phyloP scores from a whole-genome alignment of 2,797 vertebrate genomes.

The Vultur gryphus region DNA sequence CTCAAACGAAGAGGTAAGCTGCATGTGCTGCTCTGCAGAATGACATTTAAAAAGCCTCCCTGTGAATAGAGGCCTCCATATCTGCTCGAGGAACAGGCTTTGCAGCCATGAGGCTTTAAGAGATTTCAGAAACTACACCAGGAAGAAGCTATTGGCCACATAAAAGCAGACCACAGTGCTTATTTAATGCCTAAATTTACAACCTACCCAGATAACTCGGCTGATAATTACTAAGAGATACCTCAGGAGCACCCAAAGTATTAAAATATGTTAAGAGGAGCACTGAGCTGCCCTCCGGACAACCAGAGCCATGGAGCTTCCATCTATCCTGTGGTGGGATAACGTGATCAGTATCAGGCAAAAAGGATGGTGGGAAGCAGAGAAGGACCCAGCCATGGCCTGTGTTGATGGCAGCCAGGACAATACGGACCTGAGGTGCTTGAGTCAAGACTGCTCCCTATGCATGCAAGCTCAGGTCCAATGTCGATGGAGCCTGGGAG shows the following conservation, averaged over 20 bases:
- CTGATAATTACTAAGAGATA: neutral
- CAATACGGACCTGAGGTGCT: neutral
- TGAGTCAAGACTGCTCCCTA: neutral
- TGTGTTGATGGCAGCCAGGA: neutral
- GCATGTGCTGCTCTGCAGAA: neutral
- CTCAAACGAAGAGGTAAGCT: neutral
- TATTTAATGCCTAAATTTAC: neutral
- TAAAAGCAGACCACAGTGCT: neutral
- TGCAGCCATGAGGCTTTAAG: neutral
- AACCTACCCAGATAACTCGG: neutral
- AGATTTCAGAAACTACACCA: neutral
- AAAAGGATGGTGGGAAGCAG: neutral
- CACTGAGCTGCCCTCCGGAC: neutral
- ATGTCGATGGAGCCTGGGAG: neutral
- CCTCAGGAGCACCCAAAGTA: neutral
- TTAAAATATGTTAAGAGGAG: neutral
- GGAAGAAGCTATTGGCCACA: neutral
- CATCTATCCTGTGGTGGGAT: neutral
- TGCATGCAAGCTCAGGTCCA: neutral
- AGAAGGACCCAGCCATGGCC: neutral
- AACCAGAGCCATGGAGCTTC: neutral
- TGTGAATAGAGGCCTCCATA: neutral
- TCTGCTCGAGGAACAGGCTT: neutral
- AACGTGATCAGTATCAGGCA: neutral
- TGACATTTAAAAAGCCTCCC: neutral